Evolutionary conservation across 1,140 invertebrate genomes (phyloP).

Genomic region (Drosophila fuyamai): DNA sequence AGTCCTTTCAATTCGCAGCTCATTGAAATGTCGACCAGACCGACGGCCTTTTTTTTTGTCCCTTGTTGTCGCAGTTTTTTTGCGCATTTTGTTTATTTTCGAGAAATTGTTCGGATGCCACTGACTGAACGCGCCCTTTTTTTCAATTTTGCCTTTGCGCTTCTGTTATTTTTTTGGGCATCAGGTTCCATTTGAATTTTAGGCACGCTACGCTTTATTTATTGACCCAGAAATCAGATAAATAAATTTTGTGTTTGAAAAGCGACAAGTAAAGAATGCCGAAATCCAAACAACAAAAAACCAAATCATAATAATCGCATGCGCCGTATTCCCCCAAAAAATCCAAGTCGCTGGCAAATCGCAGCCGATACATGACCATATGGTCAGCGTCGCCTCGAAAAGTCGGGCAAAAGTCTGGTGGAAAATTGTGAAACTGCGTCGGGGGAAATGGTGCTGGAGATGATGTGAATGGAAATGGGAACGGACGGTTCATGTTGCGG

Average conservation of each 20-base stretch:
- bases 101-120: slow-evolving; percentile 78
- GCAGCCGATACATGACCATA: slow-evolving; percentile 50
- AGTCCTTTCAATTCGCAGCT: slow-evolving; percentile 28
- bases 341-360: slow-evolving; percentile 16
- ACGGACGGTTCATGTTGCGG: slow-evolving; percentile 8
- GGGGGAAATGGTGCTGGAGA: slow-evolving; percentile 3
- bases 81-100: slow-evolving; percentile 61
- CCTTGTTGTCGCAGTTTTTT: slow-evolving; percentile 18
- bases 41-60: neutral
- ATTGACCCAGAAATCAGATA: slow-evolving; percentile 81
- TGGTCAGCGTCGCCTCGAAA: slow-evolving; percentile 41
- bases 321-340: slow-evolving; percentile 40
- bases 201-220: slow-evolving; percentile 77
- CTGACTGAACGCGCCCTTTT: slow-evolving; percentile 63
- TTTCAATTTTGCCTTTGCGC: slow-evolving; percentile 34
- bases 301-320: slow-evolving; percentile 77
- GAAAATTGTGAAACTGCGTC: slow-evolving; percentile 37
- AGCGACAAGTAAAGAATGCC: slow-evolving; percentile 40
- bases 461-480: slow-evolving; percentile 5
- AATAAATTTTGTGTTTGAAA: slow-evolving; percentile 68
- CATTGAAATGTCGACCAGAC: slow-evolving; percentile 41
- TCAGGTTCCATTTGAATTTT: slow-evolving; percentile 73
- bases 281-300: slow-evolving; percentile 27
- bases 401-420: slow-evolving; percentile 21
- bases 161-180: slow-evolving; percentile 46